Base-by-base conservation (phyloP, 2,888 invertebrate genomes). In the Agrochola lota region DNA sequence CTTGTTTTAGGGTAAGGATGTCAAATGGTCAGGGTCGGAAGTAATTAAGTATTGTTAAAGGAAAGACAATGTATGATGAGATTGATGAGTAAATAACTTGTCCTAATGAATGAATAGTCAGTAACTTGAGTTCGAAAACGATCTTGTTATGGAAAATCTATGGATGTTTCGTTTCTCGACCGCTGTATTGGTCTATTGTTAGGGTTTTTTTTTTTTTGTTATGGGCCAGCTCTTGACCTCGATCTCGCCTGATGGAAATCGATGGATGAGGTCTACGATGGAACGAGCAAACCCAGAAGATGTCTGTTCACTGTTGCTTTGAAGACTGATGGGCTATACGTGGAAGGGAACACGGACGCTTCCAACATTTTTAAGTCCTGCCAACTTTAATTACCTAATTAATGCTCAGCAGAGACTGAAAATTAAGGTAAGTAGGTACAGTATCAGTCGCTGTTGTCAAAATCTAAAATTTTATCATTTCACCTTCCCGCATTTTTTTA, bases 1-100 rank as follows among this genome's bases (percentile, higher is more conserved):
- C 60, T 78, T 76, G 78, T 83, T 84, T 79, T 86, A 85, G 67
- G 59, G 72, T 71, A 85, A 66, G 85, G 85, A 77, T 84, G 85
- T 64, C 77, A 26, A 68, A 62, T 59, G 35, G 57, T 62, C 83
- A 84, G 62, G 57, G 49, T 71, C 46, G 67, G 71, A 81, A 71
- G 78, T 71, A 35, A 40, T 35, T 55, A 59, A n/a, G 57, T 60
- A 55, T 46, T 69, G 15, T 43, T 26, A 8, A 20, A 66, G 17
- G 20, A n/a, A 59, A 74, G 15, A 46, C 57, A 8, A 26, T 64
- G 52, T 59, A 59, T 49, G 73, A 64, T 17, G 43, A 59, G 52
- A 52, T 49, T 49, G 73, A 64, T 17, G 43, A 59, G 35, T 30
- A n/a, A 12, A 3, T 20, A 30, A 23, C 26, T 30, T 59, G 2